These are phyloP conservation scores for Mesorhabditis belari DNA, from an alignment of 2,888 invertebrate species.

Conservation along the genomic window DNA sequence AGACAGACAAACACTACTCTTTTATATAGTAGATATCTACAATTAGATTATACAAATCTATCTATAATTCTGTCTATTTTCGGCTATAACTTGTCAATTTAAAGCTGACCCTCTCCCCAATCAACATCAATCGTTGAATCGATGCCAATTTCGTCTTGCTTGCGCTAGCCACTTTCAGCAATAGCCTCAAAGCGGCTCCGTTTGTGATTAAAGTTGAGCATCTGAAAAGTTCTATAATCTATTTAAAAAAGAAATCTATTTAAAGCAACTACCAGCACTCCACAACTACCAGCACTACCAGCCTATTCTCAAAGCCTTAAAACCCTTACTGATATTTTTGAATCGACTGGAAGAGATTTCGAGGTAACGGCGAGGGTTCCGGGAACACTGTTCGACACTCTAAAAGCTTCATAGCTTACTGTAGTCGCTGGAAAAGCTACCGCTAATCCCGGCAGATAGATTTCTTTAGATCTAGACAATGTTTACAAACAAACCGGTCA, in stretches of 20 bases:
- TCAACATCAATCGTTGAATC: conserved; percentile 38
- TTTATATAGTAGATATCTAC: too few species aligned
- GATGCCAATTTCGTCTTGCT: conserved; percentile 36
- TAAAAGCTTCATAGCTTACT: neutral
- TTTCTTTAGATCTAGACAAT: too few species aligned
- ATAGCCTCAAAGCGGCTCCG: conserved; percentile 43
- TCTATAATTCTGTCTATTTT: too few species aligned
- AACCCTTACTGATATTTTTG: conserved; percentile 35
- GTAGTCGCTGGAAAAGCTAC: neutral
- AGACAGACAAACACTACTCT: too few species aligned
- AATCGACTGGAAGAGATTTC: conserved; percentile 40
- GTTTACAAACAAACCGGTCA: conserved; percentile 19
- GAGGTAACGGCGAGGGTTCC: conserved; percentile 47
- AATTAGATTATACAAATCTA: too few species aligned
- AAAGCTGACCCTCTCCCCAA: conserved; percentile 45
- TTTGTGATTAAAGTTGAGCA: conserved; percentile 40
- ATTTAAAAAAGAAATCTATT: neutral
- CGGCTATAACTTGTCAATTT: too few species aligned
- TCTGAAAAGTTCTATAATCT: conserved; percentile 1
- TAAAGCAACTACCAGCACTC: too few species aligned
- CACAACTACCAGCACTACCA: too few species aligned
- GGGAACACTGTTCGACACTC: conserved; percentile 44
- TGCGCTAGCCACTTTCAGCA: conserved; percentile 36
- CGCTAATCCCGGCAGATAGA: neutral
- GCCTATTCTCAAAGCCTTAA: too few species aligned